Base-by-base conservation (phyloP, 2,888 invertebrate species). In the Dryomyza anilis region DNA sequence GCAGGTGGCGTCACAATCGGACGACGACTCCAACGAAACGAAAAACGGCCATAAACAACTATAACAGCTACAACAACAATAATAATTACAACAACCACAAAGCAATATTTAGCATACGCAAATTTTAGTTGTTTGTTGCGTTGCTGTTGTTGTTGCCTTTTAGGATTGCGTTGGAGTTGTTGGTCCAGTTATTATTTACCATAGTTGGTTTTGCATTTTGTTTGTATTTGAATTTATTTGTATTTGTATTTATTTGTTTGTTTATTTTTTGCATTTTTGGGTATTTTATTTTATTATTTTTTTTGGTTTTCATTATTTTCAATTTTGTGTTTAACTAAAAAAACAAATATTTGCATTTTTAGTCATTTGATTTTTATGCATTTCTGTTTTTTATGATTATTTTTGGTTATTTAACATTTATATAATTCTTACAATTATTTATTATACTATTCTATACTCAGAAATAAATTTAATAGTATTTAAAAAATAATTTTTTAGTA, bases 191-290 rank as follows among this genome's bases (percentile, higher is more conserved):
- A 21, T 43, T 64, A 61, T 65, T 62, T 23, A 53, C 53, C 30
- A 30, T 21, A 36, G 53, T 48, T 36, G 29, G 30, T 52, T 43
- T 39, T 68, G 63, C 45, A 61, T 59, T 52, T 30, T 45, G 30
- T 58, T 8, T 58, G 58, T 53, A 43, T 52, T 53, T 23, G 43
- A 36, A 12, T 59, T 43, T 62, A 59, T 61, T 39, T 16, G 55
- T 55, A 19, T 59, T 61, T 64, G 27, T 55, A 67, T 45, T 45
- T 14, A 6, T 45, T 45, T 23, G 16, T 48, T 48, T 48, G 16
- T 23, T 21, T 19, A 33, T 8, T 33, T 33, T 33, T 8, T 12
- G 12, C 33, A 33, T 33, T 8, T 33, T 33, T 33, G 12, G 6
- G 12, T 33, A 8, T 33, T 33, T 33, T 33, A 33, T 33, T 33